Evolutionary conservation across 2,797 vertebrate species (phyloP).

Genomic region (Chaenodraco wilsoni): DNA sequence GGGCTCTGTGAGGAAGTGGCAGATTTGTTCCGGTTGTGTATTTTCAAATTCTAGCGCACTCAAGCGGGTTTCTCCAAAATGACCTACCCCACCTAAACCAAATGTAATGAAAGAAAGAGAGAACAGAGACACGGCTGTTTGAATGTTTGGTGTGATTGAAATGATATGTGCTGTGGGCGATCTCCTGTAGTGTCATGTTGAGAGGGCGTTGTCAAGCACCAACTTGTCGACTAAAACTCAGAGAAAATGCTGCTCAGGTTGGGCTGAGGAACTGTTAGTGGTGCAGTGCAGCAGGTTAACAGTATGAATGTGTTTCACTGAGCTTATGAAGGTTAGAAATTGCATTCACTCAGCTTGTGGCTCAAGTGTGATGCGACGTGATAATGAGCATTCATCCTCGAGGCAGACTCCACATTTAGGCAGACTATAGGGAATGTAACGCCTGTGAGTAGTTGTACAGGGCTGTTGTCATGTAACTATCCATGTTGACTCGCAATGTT

Average conservation of each 20-base stretch:
- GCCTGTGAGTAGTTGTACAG: constrained; percentile 9
- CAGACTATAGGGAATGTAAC: constrained; percentile 50
- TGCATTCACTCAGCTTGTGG: constrained; percentile 20
- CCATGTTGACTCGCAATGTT: neutral
- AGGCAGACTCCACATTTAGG: constrained; percentile 52
- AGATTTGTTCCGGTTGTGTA: too few relatives aligned
- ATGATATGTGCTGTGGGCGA: constrained; percentile 11
- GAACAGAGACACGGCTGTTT: neutral
- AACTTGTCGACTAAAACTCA: neutral
- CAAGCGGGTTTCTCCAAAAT: too few relatives aligned
- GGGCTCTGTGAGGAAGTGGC: too few relatives aligned
- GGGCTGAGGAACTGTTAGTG: neutral
- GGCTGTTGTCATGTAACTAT: constrained; percentile 3
- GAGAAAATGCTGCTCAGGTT: neutral
- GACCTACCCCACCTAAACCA: too few relatives aligned
- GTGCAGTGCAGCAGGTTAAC: neutral
- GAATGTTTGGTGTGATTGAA: constrained; percentile 1
- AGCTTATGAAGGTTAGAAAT: constrained; percentile 1
- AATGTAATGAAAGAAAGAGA: neutral
- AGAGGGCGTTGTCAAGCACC: neutral
- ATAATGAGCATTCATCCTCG: constrained; percentile 49
- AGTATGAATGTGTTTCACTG: neutral
- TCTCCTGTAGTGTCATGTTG: neutral
- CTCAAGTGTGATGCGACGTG: constrained; percentile 20
- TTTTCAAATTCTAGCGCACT: too few relatives aligned